A percentile compares a stretch with the other conserved stretches of the same genome.
phyloP scores from a whole-genome alignment of 2,888 invertebrate genomes.

The Cataglyphis cursor region DNA sequence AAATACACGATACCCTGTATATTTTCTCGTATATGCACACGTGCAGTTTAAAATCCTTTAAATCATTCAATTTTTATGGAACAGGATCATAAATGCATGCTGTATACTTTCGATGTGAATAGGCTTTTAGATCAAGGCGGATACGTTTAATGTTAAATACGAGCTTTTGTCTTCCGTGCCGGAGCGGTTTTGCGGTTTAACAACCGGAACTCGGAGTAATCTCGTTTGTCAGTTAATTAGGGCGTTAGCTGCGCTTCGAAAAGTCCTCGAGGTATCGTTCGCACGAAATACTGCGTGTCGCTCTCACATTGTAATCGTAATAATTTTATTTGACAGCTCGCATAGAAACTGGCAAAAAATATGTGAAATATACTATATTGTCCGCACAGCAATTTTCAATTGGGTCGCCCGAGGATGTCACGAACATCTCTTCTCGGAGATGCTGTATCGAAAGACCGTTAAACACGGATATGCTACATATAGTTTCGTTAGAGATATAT shows the following conservation, averaged over 20 bases:
- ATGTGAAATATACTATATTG: slow-evolving; percentile 51
- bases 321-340: slow-evolving; percentile 52
- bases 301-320: slow-evolving; percentile 34
- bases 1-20: no score
- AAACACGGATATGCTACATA: not conserved
- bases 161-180: slow-evolving; percentile 54
- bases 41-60: not conserved
- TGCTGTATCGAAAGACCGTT: slow-evolving; percentile 17
- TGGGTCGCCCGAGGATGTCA: slow-evolving; percentile 38
- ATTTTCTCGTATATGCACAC: not conserved
- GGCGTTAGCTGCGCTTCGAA: slow-evolving; percentile 68
- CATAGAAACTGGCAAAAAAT: slow-evolving; percentile 46
- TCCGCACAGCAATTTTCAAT: slow-evolving; percentile 41
- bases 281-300: slow-evolving; percentile 34
- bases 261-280: slow-evolving; percentile 59
- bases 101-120: not conserved
- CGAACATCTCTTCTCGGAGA: slow-evolving; percentile 26
- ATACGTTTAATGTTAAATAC: not conserved
- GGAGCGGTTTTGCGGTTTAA: slow-evolving; percentile 75
- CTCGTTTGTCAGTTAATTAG: slow-evolving; percentile 75
- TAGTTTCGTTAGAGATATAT: slow-evolving; percentile 6
- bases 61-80: not conserved
- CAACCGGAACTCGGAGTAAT: slow-evolving; percentile 76
- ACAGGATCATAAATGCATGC: not conserved
- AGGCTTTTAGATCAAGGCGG: not conserved